Evolutionary conservation across 1,140 invertebrate species (phyloP).

Genomic region (Meloidogyne exigua): DNA sequence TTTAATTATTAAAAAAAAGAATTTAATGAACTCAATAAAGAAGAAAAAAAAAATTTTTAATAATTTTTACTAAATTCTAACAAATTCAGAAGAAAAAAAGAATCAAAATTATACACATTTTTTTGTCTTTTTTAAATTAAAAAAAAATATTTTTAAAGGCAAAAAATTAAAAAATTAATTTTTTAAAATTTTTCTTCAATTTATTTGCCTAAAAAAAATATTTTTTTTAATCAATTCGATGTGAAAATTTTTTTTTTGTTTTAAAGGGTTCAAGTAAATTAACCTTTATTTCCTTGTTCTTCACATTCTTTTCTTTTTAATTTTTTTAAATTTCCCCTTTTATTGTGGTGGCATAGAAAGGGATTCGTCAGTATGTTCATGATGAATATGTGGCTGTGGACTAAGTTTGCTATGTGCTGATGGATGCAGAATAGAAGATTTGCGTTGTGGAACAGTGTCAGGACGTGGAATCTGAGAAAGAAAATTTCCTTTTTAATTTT

Average conservation of each 20-base stretch:
- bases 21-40: too few relatives aligned
- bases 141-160: too few relatives aligned
- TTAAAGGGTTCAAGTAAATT: neutral
- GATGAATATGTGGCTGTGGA: slow-evolving; percentile 61
- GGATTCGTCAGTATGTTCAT: slow-evolving; percentile 43
- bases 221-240: slow-evolving; percentile 5
- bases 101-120: too few relatives aligned
- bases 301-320: neutral
- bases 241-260: neutral
- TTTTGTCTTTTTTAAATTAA: too few relatives aligned
- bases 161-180: too few relatives aligned
- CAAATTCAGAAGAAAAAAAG: too few relatives aligned
- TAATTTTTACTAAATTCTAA: too few relatives aligned
- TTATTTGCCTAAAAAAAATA: neutral
- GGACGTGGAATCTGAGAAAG: slow-evolving; percentile 52
- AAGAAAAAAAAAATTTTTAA: too few relatives aligned
- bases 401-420: slow-evolving; percentile 59
- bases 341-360: slow-evolving; percentile 24
- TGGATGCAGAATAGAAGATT: slow-evolving; percentile 61
- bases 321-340: neutral
- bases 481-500: neutral
- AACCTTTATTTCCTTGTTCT: neutral
- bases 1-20: too few relatives aligned
- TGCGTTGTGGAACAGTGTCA: slow-evolving; percentile 61
- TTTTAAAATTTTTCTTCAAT: neutral